These are phyloP conservation scores for Dynastes maya DNA, from an alignment of 2,888 invertebrate genomes.

Conservation along the genomic window DNA sequence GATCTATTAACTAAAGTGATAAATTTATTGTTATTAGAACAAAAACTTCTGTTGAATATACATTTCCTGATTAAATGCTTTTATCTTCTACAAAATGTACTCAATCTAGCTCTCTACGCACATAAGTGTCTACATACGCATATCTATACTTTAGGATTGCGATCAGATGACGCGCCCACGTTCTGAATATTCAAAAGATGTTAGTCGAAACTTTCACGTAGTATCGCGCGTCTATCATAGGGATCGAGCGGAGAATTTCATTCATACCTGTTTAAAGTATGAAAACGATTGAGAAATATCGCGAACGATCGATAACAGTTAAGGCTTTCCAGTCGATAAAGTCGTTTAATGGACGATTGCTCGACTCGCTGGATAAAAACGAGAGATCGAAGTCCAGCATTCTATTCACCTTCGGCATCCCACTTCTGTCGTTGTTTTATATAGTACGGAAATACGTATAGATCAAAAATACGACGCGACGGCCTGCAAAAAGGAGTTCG, in stretches of 20 bases:
- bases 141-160: conserved; percentile 18
- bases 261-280: neutral
- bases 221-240: neutral
- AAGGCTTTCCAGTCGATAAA: conserved; percentile 25
- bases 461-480: neutral
- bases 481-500: neutral
- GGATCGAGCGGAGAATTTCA: conserved; percentile 3
- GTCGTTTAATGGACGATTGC: conserved; percentile 23
- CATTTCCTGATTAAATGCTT: too few relatives aligned
- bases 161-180: conserved; percentile 10
- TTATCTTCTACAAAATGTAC: neutral
- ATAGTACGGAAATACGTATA: conserved; percentile 4
- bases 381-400: neutral
- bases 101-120: neutral
- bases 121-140: neutral
- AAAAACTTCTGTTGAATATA: too few relatives aligned
- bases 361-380: conserved; percentile 14
- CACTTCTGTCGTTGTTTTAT: neutral
- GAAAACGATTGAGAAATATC: conserved; percentile 12
- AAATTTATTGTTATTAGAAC: too few relatives aligned
- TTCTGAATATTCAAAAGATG: conserved; percentile 23
- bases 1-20: too few relatives aligned
- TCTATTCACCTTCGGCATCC: neutral
- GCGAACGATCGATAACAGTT: neutral
- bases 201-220: neutral